Conservation (phyloP, 2,113 vertebrate species). For the Dromaius novaehollandiae region DNA sequence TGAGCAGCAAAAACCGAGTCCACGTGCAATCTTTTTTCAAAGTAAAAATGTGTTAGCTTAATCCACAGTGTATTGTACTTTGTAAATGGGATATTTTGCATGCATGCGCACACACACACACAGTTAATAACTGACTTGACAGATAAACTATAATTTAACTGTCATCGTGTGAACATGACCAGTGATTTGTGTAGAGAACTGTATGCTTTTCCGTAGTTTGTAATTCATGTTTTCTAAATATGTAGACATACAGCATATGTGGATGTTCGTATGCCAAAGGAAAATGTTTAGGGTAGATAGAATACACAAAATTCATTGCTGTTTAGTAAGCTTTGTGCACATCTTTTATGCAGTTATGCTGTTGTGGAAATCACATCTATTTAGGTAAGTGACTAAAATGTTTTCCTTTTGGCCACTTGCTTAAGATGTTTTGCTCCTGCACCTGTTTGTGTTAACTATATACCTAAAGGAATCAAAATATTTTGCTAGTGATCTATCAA, state of each 20-base stretch:
- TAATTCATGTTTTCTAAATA: neutral
- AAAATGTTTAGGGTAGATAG: neutral
- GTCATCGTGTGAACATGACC: neutral
- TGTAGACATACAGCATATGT: neutral
- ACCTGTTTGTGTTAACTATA: rapidly evolving
- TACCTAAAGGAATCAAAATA: neutral
- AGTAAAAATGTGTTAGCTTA: neutral
- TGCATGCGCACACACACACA: neutral
- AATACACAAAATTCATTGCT: neutral
- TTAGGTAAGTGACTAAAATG: neutral
- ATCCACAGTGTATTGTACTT: neutral
- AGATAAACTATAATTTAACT: conserved; percentile 22
- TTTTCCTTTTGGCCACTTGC: neutral
- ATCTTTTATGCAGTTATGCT: neutral
- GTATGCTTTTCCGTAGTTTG: neutral
- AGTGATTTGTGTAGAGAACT: neutral
- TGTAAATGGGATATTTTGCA: neutral
- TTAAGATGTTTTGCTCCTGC: neutral
- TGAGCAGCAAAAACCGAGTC: neutral
- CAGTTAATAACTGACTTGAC: neutral
- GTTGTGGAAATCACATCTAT: neutral
- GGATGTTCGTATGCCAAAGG: neutral
- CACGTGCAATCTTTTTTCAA: neutral
- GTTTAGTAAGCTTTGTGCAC: neutral
- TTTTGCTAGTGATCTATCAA: neutral